Evolutionary conservation across 1,140 invertebrate genomes (phyloP), one percentile per base, ranked within the genome.

Genomic region (Cydia fagiglandana): DNA sequence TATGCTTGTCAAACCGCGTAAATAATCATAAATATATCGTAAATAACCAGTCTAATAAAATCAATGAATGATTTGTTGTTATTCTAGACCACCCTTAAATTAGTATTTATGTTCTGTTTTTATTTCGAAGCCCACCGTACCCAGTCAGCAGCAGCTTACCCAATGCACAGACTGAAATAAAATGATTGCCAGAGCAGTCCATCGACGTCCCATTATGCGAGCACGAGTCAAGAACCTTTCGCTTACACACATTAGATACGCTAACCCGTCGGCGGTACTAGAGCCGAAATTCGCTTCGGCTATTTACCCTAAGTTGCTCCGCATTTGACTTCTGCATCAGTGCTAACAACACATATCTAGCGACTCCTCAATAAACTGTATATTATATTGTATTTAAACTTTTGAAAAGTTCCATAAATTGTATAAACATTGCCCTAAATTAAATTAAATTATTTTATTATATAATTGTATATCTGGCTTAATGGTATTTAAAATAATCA

Each of bases 211-310:
- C 79, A 80, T 80, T 82, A 83, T 66, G 70, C 73, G 53, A 70
- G 68, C 56, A 80, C 74, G 80, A 84, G 83, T 85, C 81, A 83
- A 83, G 77, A 79, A 85, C 83, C 81, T 80, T 83, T 73, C 53
- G 77, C 77, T 74, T 79, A 79, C 76, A 24, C 78, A 78, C 78
- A 84, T 84, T 84, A 80, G 81, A 81, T 76, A 84, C 81, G 81
- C 77, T 77, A 78, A 75, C 64, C 28, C 75, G 77, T 24, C 75
- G 70, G 79, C 78, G 76, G 79, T 79, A 80, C 75, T 80, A 80
- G 76, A 80, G 75, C 79, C 81, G 24, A 82, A 83, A 81, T 83
- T 83, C 50, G 75, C 78, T 79, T 28, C 77, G 76, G 73, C 76
- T 74, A 78, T 80, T 81, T 75, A 73, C 76, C 74, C 53, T 74